A percentile compares a stretch with the other conserved stretches of the same genome.
Conservation (phyloP, 2,797 vertebrate genomes). For the Melanotaenia pygmaea region DNA sequence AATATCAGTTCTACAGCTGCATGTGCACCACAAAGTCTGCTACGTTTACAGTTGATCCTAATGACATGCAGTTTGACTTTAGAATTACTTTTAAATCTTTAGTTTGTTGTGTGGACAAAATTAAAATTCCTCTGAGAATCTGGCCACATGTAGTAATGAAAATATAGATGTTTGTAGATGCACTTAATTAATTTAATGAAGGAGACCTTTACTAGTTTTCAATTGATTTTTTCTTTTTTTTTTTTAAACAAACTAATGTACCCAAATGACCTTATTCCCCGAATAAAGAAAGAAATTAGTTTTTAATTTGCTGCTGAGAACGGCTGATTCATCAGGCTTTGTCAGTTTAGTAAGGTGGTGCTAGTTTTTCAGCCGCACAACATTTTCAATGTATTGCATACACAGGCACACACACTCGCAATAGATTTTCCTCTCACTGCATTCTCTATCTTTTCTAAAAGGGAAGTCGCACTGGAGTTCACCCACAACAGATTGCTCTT, state of each 20-base stretch:
- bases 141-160: conserved; percentile 55
- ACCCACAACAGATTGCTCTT: conserved; percentile 38
- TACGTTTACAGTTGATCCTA: background rate
- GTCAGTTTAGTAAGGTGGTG: conserved; percentile 34
- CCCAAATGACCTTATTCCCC: conserved; percentile 66
- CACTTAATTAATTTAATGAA: conserved; percentile 72
- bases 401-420: background rate
- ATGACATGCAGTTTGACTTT: conserved; percentile 16
- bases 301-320: conserved; percentile 66
- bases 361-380: conserved; percentile 45
- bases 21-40: conserved; percentile 25
- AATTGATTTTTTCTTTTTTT: conserved; percentile 46
- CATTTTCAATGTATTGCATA: conserved; percentile 17
- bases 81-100: conserved; percentile 23
- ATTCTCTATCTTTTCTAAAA: conserved; percentile 28
- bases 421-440: conserved; percentile 35
- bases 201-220: conserved; percentile 47
- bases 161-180: conserved; percentile 71
- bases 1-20: conserved; percentile 34
- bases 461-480: conserved; percentile 28
- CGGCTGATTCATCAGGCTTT: conserved; percentile 61
- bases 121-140: conserved; percentile 23
- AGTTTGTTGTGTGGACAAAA: conserved; percentile 12
- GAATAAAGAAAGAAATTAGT: conserved; percentile 67
- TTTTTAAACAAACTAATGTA: conserved; percentile 41